Percentiles rank a stretch among this genome's conserved stretches.
phyloP scores from a whole-genome alignment of 2,113 vertebrate species.

The Acrocephalus arundinaceus region DNA sequence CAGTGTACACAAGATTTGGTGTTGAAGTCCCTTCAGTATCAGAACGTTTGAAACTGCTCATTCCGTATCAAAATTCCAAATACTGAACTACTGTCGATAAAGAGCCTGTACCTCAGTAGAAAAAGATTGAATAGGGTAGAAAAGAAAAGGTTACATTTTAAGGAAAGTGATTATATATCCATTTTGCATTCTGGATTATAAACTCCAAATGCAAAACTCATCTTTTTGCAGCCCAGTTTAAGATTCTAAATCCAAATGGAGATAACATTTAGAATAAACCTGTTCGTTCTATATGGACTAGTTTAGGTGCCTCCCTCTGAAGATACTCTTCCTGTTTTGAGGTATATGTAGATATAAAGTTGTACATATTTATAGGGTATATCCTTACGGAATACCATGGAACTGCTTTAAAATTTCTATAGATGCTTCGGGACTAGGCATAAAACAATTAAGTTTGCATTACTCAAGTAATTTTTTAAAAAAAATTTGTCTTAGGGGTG shows the following conservation, averaged over 20 bases:
- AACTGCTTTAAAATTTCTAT: neutral
- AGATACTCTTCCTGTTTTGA: neutral
- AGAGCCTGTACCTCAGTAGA: neutral
- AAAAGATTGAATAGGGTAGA: neutral
- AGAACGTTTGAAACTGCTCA: neutral
- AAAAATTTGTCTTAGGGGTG: accelerated
- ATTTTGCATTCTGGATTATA: neutral
- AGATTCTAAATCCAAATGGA: neutral
- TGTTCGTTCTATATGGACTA: neutral
- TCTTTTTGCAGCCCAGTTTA: neutral
- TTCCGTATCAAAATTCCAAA: neutral
- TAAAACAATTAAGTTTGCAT: neutral
- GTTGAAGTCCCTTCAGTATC: neutral
- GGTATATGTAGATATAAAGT: accelerated
- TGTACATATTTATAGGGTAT: neutral
- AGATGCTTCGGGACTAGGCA: neutral
- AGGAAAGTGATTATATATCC: neutral
- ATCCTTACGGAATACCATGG: neutral
- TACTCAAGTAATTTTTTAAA: neutral
- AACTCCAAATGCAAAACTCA: neutral
- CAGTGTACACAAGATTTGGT: neutral
- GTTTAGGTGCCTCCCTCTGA: neutral
- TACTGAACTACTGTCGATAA: neutral
- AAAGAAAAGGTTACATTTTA: neutral
- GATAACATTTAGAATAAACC: neutral